Evolutionary conservation across 2,888 invertebrate genomes (phyloP), one percentile per base, ranked within the genome.

Genomic region (Plagiodera versicolora): DNA sequence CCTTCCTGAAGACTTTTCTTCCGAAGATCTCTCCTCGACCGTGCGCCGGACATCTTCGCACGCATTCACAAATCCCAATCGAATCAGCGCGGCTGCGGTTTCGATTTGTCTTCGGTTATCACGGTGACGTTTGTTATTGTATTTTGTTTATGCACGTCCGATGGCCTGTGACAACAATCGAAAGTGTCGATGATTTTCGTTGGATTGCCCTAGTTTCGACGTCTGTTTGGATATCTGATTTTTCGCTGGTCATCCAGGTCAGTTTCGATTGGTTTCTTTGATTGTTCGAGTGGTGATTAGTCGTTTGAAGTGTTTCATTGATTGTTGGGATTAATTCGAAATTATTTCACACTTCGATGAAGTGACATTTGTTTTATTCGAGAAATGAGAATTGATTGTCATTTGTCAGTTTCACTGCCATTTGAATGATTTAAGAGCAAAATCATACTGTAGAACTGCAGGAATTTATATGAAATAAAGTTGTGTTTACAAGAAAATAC

Each of bases 161-260:
- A 45, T 56, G 56, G 46, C 58, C 58, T 60, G 60, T 52, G 58
- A 53, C 39, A 58, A 65, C 47, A 62, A 65, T 60, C 60, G 65
- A 65, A 65, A 62, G 65, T 65, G 62, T 58, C 54, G 39, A 58
- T 60, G 48, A 32, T 47, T 58, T 59, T 56, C 56, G 46, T 48
- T 56, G 17, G 44, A 30, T 56, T 55, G 52, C 56, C 47, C 51
- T 56, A 48, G 53, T 61, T 61, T 58, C 56, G 49, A 19, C 51
- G 24, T 30, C 60, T 46, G 24, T 62, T 63, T 58, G 60, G 61
- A 64, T 63, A 58, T 54, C 16, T 45, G 53, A 16, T 60, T 58
- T 30, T 58, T 28, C 56, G 47, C 20, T 61, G 61, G 55, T 54
- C 56, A 62, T 61, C 55, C 56, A 64, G 64, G 64, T 65, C 61